Evolutionary conservation across 1,140 invertebrate species (phyloP).

Genomic region (Mya arenaria): DNA sequence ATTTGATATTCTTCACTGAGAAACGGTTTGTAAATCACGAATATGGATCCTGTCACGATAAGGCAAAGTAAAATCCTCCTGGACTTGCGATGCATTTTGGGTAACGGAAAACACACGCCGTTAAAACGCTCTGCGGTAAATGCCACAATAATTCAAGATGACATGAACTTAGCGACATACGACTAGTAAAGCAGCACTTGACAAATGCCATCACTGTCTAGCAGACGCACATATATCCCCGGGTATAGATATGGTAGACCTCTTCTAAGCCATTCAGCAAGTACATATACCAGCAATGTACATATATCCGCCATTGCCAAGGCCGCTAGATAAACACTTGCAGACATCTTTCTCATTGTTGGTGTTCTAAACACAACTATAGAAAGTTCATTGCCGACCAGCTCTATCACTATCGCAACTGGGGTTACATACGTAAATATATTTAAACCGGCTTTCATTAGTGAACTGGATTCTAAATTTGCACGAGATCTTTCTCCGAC

Average conservation of each 20-base stretch:
- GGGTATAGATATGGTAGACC: conserved; percentile 51
- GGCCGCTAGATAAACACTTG: conserved; percentile 68
- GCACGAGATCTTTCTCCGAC: too few relatives aligned
- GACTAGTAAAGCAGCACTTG: conserved; percentile 68
- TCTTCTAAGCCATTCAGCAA: conserved; percentile 66
- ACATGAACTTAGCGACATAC: conserved; percentile 71
- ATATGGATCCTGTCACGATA: conserved; percentile 36
- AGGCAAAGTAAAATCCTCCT: conserved; percentile 59
- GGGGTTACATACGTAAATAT: conserved; percentile 42
- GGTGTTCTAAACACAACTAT: conserved; percentile 72
- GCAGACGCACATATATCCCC: conserved; percentile 26
- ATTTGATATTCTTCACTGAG: conserved; percentile 58
- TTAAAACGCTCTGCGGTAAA: conserved; percentile 76
- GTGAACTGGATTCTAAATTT: too few relatives aligned
- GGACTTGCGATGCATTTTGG: conserved; percentile 42
- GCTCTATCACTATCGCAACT: conserved; percentile 64
- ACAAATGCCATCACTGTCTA: conserved; percentile 67
- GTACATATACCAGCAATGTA: conserved; percentile 64
- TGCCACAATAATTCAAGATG: conserved; percentile 73
- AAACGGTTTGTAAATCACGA: conserved; percentile 69
- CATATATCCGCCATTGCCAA: conserved; percentile 64
- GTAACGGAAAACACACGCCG: conserved; percentile 66
- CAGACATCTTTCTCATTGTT: conserved; percentile 70
- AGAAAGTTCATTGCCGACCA: conserved; percentile 70
- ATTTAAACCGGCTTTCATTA: background rate